phyloP scores from a whole-genome alignment of 2,113 vertebrate genomes.

The Odocoileus virginianus region DNA sequence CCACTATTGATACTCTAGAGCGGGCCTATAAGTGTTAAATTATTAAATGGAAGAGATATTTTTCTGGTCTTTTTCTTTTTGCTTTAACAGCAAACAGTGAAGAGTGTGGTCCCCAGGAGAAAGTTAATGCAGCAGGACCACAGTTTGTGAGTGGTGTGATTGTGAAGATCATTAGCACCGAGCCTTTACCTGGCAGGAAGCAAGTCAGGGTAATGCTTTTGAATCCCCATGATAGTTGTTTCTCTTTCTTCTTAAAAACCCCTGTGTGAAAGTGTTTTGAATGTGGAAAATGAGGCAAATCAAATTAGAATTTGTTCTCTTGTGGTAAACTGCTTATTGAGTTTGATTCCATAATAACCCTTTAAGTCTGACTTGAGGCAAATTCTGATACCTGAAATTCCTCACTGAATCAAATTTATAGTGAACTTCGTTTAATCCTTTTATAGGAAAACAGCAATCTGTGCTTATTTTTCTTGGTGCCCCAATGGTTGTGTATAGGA shows the following conservation, averaged over 20 bases:
- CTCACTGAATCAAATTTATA: neutral
- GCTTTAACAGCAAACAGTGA: slow-evolving; percentile 63
- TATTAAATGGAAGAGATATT: neutral
- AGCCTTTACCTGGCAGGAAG: slow-evolving; percentile 89
- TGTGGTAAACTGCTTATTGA: neutral
- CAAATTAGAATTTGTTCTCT: neutral
- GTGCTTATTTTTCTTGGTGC: neutral
- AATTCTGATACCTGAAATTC: neutral
- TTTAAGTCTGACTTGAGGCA: neutral
- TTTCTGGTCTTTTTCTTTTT: neutral
- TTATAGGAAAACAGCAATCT: neutral
- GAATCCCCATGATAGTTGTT: slow-evolving; percentile 58
- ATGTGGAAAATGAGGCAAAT: slow-evolving; percentile 38
- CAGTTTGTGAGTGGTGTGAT: slow-evolving; percentile 93
- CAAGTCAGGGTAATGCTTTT: slow-evolving; percentile 87
- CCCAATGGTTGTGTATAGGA: neutral
- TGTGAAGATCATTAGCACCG: slow-evolving; percentile 89
- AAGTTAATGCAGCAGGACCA: slow-evolving; percentile 82
- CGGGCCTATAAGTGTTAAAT: neutral
- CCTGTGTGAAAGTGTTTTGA: slow-evolving; percentile 45
- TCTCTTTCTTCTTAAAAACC: slow-evolving; percentile 45
- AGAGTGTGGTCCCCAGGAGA: slow-evolving; percentile 70
- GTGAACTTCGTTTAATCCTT: neutral
- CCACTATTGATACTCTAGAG: neutral
- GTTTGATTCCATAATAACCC: neutral